Percentiles rank a stretch among this genome's conserved stretches.
phyloP scores from a whole-genome alignment of 2,888 invertebrate genomes.

The Pherbina coryleti region DNA sequence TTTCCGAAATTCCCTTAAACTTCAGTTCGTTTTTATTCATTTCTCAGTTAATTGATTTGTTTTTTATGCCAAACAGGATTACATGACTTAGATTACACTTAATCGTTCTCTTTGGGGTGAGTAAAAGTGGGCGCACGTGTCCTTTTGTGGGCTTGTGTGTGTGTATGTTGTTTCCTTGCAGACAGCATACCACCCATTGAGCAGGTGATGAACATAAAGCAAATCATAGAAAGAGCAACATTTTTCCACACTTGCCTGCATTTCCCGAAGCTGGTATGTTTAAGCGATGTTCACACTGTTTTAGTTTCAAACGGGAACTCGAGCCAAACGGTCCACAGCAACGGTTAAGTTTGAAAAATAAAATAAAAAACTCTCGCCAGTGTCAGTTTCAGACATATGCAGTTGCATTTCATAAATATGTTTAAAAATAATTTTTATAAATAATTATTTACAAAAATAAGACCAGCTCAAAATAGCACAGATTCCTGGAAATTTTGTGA shows the following conservation, averaged over 20 bases:
- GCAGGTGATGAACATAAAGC: conserved; percentile 51
- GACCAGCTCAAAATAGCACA: conserved; percentile 34
- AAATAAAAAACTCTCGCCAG: no score
- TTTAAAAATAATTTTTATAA: not conserved
- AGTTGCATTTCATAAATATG: not conserved
- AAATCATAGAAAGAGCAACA: not conserved
- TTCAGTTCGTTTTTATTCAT: not conserved
- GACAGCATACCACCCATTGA: conserved; percentile 60
- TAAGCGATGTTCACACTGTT: conserved; percentile 1
- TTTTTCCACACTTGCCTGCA: no score
- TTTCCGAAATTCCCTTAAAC: not conserved
- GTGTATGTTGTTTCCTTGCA: conserved; percentile 25
- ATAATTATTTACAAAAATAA: not conserved
- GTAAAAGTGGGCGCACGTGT: conserved; percentile 60
- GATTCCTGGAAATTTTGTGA: conserved; percentile 24
- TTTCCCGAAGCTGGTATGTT: not conserved
- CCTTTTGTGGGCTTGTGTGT: conserved; percentile 31
- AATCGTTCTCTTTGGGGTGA: conserved; percentile 46
- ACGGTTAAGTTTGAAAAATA: not conserved
- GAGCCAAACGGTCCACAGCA: conserved; percentile 48
- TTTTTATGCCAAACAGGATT: conserved; percentile 68
- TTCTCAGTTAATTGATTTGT: conserved; percentile 66
- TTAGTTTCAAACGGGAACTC: conserved; percentile 55
- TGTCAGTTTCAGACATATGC: not conserved
- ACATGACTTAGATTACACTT: conserved; percentile 61